Evolutionary conservation across 2,797 vertebrate genomes (phyloP).

Genomic region (Crotalus adamanteus): DNA sequence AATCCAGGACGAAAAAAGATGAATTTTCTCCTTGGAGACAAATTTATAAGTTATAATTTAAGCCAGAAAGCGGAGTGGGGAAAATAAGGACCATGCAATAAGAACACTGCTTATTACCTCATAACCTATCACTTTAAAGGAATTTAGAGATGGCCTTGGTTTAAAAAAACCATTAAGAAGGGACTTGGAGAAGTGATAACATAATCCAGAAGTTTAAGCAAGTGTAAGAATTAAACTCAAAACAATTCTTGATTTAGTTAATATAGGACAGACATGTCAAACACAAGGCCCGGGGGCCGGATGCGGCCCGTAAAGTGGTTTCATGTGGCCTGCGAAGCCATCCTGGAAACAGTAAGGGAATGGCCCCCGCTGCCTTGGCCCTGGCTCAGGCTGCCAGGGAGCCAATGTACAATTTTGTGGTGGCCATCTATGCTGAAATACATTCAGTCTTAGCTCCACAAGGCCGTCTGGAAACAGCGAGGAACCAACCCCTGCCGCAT

Average conservation of each 20-base stretch:
- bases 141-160: background rate
- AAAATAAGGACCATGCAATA: background rate
- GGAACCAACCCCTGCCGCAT: no score
- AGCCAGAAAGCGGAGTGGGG: background rate
- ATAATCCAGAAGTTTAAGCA: background rate
- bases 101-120: background rate
- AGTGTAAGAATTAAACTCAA: background rate
- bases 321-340: no score
- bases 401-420: no score
- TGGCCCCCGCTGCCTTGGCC: no score
- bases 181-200: background rate
- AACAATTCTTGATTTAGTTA: background rate
- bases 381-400: no score
- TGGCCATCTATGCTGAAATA: no score
- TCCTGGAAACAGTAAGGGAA: no score
- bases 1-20: background rate
- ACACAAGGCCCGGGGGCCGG: no score
- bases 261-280: background rate
- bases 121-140: background rate
- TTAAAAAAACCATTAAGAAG: background rate
- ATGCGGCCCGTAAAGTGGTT: no score
- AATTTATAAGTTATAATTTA: background rate
- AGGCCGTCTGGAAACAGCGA: no score
- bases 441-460: no score
- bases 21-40: background rate